phyloP scores from a whole-genome alignment of 2,113 vertebrate genomes.

The Numida meleagris region DNA sequence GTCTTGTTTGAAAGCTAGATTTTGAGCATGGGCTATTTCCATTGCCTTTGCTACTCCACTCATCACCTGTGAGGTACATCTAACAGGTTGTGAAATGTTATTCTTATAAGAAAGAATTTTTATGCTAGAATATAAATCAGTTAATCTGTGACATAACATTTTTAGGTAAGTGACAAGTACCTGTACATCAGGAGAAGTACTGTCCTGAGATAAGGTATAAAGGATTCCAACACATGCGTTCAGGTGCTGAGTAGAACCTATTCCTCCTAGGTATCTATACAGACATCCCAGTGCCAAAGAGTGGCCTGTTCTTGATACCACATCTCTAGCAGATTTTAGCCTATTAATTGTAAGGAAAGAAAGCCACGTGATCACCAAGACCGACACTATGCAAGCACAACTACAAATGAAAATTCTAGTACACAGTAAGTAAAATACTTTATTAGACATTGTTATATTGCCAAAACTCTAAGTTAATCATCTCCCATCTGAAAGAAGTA shows the following conservation, averaged over 20 bases:
- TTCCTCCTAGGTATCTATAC: conserved; percentile 87
- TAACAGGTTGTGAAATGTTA: neutral
- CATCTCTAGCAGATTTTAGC: conserved; percentile 89
- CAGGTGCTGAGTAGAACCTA: conserved; percentile 87
- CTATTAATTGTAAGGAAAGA: conserved; percentile 72
- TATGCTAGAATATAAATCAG: neutral
- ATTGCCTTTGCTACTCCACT: neutral
- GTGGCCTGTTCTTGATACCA: conserved; percentile 88
- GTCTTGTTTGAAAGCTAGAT: neutral
- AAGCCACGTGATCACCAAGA: neutral
- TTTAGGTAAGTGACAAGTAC: conserved; percentile 67
- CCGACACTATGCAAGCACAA: neutral
- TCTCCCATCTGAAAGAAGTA: neutral
- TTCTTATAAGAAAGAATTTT: neutral
- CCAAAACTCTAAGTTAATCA: neutral
- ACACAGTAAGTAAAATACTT: neutral
- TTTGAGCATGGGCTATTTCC: neutral
- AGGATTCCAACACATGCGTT: conserved; percentile 89
- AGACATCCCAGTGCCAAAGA: conserved; percentile 89
- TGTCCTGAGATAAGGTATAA: conserved; percentile 93
- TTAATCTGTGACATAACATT: neutral
- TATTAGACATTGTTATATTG: neutral
- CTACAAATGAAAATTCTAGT: neutral
- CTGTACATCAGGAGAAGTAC: conserved; percentile 94
- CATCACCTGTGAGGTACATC: neutral